A percentile compares a stretch with the other conserved stretches of the same genome.
Conservation (phyloP, 2,113 vertebrate genomes). For the Callospermophilus lateralis region DNA sequence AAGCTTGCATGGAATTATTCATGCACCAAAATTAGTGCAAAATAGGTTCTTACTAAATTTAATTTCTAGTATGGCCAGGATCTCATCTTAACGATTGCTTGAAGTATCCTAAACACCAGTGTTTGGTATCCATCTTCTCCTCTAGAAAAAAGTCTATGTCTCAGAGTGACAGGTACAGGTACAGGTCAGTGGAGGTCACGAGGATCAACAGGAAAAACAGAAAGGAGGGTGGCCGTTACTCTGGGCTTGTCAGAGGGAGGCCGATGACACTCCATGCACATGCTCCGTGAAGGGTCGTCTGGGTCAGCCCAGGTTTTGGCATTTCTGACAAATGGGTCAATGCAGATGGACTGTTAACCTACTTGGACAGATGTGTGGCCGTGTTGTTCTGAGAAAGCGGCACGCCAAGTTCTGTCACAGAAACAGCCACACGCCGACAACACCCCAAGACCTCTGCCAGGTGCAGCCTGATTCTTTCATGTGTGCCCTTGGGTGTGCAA, state of each 20-base stretch:
- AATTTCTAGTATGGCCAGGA: not conserved
- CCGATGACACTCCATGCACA: not conserved
- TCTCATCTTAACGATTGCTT: not conserved
- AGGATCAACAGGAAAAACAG: not conserved
- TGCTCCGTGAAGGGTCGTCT: not conserved
- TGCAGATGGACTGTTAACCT: not conserved
- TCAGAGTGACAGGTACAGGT: not conserved
- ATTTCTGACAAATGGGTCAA: conserved; percentile 44
- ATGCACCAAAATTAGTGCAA: not conserved
- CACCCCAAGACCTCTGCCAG: not conserved
- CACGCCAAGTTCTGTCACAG: not conserved
- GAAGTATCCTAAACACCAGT: not conserved
- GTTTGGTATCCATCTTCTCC: not conserved
- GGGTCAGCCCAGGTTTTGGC: not conserved
- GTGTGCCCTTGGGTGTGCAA: no score
- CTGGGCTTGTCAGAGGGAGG: not conserved
- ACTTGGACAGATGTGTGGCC: not conserved
- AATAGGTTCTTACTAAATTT: not conserved
- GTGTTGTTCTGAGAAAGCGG: not conserved
- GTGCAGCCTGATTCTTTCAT: no score
- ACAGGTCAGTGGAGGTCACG: not conserved
- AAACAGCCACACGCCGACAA: not conserved
- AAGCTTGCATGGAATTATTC: not conserved
- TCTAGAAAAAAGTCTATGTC: not conserved
- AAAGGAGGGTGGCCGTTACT: not conserved